A percentile compares a stretch with the other conserved stretches of the same genome.
phyloP scores from a whole-genome alignment of 2,797 vertebrate species.

The Protosalanx chinensis region DNA sequence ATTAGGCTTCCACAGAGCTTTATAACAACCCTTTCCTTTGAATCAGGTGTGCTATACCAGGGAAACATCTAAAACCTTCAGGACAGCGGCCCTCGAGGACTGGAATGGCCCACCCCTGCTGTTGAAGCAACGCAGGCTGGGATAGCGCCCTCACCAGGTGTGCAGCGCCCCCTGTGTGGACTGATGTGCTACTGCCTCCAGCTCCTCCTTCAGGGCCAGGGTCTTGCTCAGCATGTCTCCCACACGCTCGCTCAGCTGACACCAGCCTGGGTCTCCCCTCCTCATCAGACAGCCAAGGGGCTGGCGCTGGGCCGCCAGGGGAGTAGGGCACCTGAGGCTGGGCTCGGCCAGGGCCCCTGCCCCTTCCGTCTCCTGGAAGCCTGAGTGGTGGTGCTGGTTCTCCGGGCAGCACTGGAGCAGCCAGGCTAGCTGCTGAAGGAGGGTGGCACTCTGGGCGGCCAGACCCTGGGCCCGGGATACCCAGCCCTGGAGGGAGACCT shows the following conservation, averaged over 20 bases:
- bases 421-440: conserved; percentile 85
- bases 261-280: conserved; percentile 78
- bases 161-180: conserved; percentile 71
- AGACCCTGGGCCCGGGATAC: conserved; percentile 72
- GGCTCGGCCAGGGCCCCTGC: conserved; percentile 43
- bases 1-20: too few species aligned
- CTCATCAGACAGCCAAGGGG: conserved; percentile 81
- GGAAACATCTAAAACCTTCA: too few species aligned
- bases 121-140: not conserved
- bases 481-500: conserved; percentile 78
- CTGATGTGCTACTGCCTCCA: conserved; percentile 72
- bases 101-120: too few species aligned
- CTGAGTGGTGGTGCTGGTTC: conserved; percentile 28
- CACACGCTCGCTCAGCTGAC: conserved; percentile 63
- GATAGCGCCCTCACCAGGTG: conserved; percentile 79
- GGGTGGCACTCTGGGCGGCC: conserved; percentile 76
- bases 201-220: conserved; percentile 69
- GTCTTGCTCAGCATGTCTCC: conserved; percentile 64
- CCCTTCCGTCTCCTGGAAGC: conserved; percentile 50
- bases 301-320: conserved; percentile 73
- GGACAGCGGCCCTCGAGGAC: too few species aligned
- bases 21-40: too few species aligned
- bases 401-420: conserved; percentile 87
- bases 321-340: conserved; percentile 77
- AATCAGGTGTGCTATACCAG: too few species aligned